Percentiles rank a stretch among this genome's conserved stretches.
phyloP scores from a whole-genome alignment of 2,888 invertebrate genomes.

The Rhingia campestris region DNA sequence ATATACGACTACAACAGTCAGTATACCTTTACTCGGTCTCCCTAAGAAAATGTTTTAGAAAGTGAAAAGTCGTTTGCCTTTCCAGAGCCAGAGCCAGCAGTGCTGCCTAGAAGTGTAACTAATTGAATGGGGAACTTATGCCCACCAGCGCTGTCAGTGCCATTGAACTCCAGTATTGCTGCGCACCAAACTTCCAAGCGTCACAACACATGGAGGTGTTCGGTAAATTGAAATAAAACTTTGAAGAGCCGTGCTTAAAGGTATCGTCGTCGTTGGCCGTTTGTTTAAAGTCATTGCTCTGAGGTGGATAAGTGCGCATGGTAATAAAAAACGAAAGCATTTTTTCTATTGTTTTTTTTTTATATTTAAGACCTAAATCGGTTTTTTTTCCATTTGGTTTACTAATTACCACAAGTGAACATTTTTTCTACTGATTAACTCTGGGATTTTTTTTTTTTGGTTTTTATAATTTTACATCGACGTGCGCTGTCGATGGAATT shows the following conservation, averaged over 20 bases:
- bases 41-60: constrained; percentile 41
- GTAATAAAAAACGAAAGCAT: constrained; percentile 47
- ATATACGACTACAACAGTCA: neutral
- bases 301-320: neutral
- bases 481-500: constrained; percentile 17
- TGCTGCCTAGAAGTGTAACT: constrained; percentile 55
- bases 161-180: constrained; percentile 47
- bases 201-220: neutral
- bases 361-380: constrained; percentile 18
- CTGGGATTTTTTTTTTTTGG: constrained; percentile 2
- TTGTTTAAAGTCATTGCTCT: constrained; percentile 7
- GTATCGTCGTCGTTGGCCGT: constrained; percentile 1
- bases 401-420: constrained; percentile 34
- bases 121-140: constrained; percentile 42
- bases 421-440: constrained; percentile 1
- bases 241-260: neutral
- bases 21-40: constrained; percentile 16
- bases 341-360: constrained; percentile 8
- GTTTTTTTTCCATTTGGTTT: constrained; percentile 10
- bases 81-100: constrained; percentile 30
- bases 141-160: constrained; percentile 32
- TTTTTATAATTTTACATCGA: constrained; percentile 1
- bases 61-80: constrained; percentile 63
- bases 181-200: neutral
- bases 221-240: neutral